These are phyloP conservation scores for Tetramorium parvispinum DNA, from an alignment of 1,140 invertebrate species.

Conservation along the genomic window DNA sequence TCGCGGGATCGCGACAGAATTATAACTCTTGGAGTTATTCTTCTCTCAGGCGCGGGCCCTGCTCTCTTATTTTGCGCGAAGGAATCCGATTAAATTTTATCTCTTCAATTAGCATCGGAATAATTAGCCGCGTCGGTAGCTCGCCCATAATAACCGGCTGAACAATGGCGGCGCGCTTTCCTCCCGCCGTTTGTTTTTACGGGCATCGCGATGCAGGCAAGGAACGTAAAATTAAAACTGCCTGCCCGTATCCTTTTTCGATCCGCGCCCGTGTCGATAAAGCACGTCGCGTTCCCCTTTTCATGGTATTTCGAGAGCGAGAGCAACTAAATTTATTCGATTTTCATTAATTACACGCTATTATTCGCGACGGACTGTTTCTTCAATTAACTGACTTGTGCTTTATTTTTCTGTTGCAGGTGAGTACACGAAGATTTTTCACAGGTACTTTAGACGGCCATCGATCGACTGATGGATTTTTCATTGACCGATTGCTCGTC, in stretches of 20 bases:
- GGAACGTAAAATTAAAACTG: constrained; percentile 70
- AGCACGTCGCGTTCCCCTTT: constrained; percentile 35
- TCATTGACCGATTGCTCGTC: not conserved
- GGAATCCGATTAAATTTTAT: constrained; percentile 70
- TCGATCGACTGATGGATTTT: not conserved
- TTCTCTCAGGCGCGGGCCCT: constrained; percentile 13
- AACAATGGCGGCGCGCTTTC: constrained; percentile 67
- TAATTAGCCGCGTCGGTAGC: constrained; percentile 59
- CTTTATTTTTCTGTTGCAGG: constrained; percentile 67
- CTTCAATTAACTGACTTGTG: constrained; percentile 35
- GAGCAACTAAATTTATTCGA: constrained; percentile 46
- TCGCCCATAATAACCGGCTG: constrained; percentile 61
- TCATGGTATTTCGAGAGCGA: constrained; percentile 44
- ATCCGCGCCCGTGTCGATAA: constrained; percentile 43
- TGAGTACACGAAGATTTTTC: constrained; percentile 56
- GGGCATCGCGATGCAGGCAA: constrained; percentile 12
- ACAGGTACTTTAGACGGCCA: not conserved
- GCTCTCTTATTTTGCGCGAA: constrained; percentile 50
- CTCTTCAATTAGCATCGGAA: constrained; percentile 64
- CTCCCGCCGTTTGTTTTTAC: constrained; percentile 66
- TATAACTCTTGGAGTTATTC: constrained; percentile 60
- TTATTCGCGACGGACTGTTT: constrained; percentile 32
- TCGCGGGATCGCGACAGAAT: constrained; percentile 53
- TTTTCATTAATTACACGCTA: constrained; percentile 46
- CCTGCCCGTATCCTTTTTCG: constrained; percentile 63